Percentiles rank a stretch among this genome's conserved stretches.
phyloP scores from a whole-genome alignment of 2,888 invertebrate genomes.

The Psylliodes chrysocephalus region DNA sequence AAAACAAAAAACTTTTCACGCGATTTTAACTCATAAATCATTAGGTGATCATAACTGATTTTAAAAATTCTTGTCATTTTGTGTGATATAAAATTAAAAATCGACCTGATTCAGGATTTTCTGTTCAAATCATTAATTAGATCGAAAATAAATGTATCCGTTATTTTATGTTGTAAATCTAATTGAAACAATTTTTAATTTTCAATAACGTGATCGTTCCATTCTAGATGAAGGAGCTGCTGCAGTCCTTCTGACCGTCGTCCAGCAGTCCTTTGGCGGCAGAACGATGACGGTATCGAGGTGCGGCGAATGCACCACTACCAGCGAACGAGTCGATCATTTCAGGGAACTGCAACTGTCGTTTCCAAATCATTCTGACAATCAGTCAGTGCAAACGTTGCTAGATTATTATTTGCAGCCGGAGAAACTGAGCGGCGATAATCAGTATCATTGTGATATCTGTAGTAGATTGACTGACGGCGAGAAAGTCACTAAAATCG shows the following conservation, averaged over 20 bases:
- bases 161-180: no score
- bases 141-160: no score
- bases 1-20: no score
- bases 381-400: constrained; percentile 79
- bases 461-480: constrained; percentile 82
- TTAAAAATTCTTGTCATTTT: no score
- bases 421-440: constrained; percentile 82
- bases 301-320: constrained; percentile 77
- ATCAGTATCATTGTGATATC: constrained; percentile 82
- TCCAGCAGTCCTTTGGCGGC: constrained; percentile 82
- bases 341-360: constrained; percentile 85
- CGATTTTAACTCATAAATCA: no score
- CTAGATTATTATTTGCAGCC: constrained; percentile 82
- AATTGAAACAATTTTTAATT: no score
- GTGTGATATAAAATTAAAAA: no score
- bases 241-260: constrained; percentile 62
- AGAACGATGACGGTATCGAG: constrained; percentile 78
- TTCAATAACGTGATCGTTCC: no score
- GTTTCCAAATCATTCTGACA: constrained; percentile 69
- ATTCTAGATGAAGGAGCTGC: constrained; percentile 43
- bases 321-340: constrained; percentile 78
- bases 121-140: no score
- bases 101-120: no score
- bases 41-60: no score
- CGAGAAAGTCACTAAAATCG: constrained; percentile 75